Evolutionary conservation across 2,113 vertebrate species (phyloP).

Genomic region (Eidolon helvum): DNA sequence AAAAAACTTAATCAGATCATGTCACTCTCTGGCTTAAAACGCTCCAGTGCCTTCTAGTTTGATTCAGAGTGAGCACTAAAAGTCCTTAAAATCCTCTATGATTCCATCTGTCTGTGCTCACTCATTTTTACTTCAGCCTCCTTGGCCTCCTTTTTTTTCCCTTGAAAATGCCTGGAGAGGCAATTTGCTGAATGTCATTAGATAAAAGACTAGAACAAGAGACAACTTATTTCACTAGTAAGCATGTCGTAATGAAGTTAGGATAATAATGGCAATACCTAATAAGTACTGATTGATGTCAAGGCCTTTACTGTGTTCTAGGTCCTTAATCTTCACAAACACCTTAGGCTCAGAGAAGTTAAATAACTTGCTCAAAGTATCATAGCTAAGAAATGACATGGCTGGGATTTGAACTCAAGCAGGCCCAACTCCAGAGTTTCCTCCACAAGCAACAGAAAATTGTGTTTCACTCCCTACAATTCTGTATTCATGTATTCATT

Average conservation of each 20-base stretch:
- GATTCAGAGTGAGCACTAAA: background rate
- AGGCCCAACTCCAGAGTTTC: background rate
- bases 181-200: background rate
- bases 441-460: background rate
- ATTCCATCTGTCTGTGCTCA: background rate
- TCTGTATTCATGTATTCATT: background rate
- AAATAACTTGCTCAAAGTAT: background rate
- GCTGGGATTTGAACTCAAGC: constrained; percentile 4
- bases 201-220: background rate
- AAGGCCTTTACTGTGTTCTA: background rate
- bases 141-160: background rate
- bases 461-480: background rate
- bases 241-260: background rate
- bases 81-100: background rate
- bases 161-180: background rate
- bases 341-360: background rate
- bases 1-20: background rate
- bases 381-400: background rate
- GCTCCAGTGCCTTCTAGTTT: background rate
- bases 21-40: background rate
- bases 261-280: background rate
- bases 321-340: background rate
- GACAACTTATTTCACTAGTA: background rate
- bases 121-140: background rate
- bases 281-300: background rate